These are phyloP conservation scores for Ammospiza maritima DNA, from an alignment of 2,797 vertebrate genomes.

Conservation along the genomic window DNA sequence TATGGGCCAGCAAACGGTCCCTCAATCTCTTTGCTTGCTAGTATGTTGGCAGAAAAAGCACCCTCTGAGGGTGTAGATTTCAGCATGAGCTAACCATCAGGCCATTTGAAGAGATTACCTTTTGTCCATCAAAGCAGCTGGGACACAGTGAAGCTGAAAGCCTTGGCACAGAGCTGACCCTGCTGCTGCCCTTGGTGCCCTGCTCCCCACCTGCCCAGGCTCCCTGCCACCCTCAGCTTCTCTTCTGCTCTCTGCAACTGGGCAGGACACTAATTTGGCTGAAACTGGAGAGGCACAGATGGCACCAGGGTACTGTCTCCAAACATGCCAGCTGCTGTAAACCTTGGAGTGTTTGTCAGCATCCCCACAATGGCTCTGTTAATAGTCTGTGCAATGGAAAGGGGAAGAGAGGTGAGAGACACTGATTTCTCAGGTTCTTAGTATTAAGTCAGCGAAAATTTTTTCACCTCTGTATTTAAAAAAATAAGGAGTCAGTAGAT, in stretches of 20 bases:
- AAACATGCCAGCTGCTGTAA: conserved; percentile 43
- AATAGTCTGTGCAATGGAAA: not conserved
- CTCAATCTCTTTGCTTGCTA: not conserved
- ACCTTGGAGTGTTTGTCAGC: not conserved
- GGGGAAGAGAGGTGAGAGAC: not conserved
- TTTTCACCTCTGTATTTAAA: not conserved
- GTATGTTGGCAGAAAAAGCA: not conserved
- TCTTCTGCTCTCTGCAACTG: not conserved
- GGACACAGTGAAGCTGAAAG: not conserved
- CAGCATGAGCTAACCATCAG: not conserved
- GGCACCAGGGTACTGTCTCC: not conserved
- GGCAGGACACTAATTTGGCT: conserved; percentile 26
- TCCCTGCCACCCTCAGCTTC: not conserved
- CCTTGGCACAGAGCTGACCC: not conserved
- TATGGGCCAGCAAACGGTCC: not conserved
- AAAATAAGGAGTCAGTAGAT: not conserved
- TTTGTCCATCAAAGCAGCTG: not conserved
- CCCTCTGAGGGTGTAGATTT: not conserved
- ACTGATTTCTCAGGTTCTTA: not conserved
- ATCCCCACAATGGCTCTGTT: not conserved
- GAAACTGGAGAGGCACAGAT: conserved; percentile 22
- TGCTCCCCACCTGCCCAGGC: not conserved
- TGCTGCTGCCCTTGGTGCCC: not conserved
- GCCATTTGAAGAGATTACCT: not conserved
- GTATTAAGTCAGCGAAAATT: not conserved